phyloP scores from a whole-genome alignment of 2,113 vertebrate genomes.

The Chiloscyllium plagiosum region DNA sequence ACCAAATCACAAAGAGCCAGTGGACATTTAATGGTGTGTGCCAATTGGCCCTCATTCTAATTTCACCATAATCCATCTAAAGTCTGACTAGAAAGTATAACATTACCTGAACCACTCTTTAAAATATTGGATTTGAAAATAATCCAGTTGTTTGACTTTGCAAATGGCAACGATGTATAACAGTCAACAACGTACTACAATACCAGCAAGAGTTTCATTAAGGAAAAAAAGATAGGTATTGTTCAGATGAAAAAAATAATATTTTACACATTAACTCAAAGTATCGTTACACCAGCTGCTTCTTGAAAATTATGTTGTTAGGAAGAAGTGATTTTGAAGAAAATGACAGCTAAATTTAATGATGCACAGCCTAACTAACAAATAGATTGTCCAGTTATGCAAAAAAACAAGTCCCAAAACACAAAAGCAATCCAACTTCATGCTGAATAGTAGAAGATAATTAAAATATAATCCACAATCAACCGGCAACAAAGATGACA shows the following conservation, averaged over 20 bases:
- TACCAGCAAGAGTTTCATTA: neutral
- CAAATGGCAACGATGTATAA: neutral
- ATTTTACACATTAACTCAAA: neutral
- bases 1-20: constrained; percentile 38
- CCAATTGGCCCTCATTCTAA: constrained; percentile 53
- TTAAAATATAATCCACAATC: neutral
- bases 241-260: neutral
- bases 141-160: constrained; percentile 4
- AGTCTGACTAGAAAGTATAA: constrained; percentile 50
- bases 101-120: constrained; percentile 38
- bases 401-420: neutral
- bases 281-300: neutral
- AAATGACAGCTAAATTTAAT: neutral
- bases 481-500: neutral
- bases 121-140: constrained; percentile 37
- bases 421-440: constrained; percentile 27
- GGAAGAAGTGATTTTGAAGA: neutral
- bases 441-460: neutral
- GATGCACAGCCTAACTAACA: neutral
- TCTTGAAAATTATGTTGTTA: constrained; percentile 13
- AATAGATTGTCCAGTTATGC: neutral
- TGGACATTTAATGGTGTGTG: constrained; percentile 53
- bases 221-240: neutral
- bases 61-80: constrained; percentile 46
- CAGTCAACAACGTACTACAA: neutral